Conservation (phyloP, 2,113 vertebrate genomes). For the Dicerorhinus sumatrensis region DNA sequence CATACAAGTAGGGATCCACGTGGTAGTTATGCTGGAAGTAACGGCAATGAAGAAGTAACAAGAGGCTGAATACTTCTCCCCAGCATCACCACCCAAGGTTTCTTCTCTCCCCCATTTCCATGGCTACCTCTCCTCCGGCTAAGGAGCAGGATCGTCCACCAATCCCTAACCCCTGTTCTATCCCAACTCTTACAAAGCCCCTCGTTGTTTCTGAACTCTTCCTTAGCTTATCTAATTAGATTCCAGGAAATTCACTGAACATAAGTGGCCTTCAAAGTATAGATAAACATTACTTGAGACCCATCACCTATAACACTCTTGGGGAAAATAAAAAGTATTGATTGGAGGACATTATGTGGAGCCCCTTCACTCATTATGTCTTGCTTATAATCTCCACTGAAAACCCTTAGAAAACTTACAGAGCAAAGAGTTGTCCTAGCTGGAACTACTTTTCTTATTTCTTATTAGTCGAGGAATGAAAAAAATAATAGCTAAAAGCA, state of each 20-base stretch:
- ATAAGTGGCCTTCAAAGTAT: not conserved
- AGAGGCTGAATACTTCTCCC: not conserved
- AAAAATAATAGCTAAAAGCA: not conserved
- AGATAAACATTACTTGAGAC: not conserved
- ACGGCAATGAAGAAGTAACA: not conserved
- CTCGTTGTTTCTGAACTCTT: not conserved
- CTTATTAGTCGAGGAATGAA: not conserved
- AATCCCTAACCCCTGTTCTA: not conserved
- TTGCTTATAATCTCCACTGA: constrained; percentile 15
- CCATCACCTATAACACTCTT: not conserved
- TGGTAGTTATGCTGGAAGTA: not conserved
- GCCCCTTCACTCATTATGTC: not conserved
- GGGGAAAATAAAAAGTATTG: not conserved
- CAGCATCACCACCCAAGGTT: not conserved
- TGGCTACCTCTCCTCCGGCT: not conserved
- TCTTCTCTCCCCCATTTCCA: not conserved
- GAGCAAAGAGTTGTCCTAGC: not conserved
- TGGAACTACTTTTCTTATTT: not conserved
- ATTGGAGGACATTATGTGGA: not conserved
- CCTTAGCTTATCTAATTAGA: not conserved
- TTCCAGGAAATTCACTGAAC: not conserved
- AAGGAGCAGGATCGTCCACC: not conserved
- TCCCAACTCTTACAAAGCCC: not conserved
- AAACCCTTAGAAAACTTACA: constrained; percentile 22
- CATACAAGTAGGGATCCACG: not conserved